These are phyloP conservation scores for Chrysomela aeneicollis DNA, from an alignment of 2,888 invertebrate genomes.

Conservation along the genomic window DNA sequence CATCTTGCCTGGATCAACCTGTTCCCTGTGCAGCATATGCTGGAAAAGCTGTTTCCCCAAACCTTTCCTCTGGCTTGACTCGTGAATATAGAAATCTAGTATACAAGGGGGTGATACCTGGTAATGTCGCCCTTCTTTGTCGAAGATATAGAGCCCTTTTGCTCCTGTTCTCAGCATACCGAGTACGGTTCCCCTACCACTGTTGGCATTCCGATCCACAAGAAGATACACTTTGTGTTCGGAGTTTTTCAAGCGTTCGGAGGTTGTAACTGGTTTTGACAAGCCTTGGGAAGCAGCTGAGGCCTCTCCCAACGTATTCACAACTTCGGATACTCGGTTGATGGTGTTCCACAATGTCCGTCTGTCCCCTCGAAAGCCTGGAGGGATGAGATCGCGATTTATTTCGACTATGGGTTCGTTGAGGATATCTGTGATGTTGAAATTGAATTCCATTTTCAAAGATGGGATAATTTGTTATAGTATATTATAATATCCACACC, in stretches of 20 bases:
- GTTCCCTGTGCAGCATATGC: conserved; percentile 82
- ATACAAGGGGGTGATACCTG: conserved; percentile 87
- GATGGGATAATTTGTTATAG: too few relatives aligned
- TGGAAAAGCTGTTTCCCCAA: conserved; percentile 86
- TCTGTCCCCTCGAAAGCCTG: conserved; percentile 65
- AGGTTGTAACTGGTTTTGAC: conserved; percentile 75
- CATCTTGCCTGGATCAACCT: conserved; percentile 73
- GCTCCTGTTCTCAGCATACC: conserved; percentile 90
- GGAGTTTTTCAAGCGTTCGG: conserved; percentile 70
- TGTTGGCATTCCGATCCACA: conserved; percentile 63
- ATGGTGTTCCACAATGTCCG: conserved; percentile 68
- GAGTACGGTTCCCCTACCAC: conserved; percentile 72
- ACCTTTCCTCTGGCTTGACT: conserved; percentile 84
- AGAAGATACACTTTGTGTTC: conserved; percentile 67
- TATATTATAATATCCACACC: too few relatives aligned
- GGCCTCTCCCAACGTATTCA: conserved; percentile 76
- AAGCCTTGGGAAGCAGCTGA: conserved; percentile 80
- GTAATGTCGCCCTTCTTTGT: conserved; percentile 73
- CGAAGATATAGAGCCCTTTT: conserved; percentile 88
- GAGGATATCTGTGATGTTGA: conserved; percentile 65
- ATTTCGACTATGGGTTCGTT: conserved; percentile 64
- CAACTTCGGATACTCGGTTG: conserved; percentile 68
- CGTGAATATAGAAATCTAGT: conserved; percentile 91
- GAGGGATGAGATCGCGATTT: conserved; percentile 63
- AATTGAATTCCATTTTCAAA: conserved; percentile 65